Percentiles rank a stretch among this genome's conserved stretches.
Evolutionary conservation across 2,888 invertebrate genomes (phyloP).

Genomic region (Drosophila monieri): DNA sequence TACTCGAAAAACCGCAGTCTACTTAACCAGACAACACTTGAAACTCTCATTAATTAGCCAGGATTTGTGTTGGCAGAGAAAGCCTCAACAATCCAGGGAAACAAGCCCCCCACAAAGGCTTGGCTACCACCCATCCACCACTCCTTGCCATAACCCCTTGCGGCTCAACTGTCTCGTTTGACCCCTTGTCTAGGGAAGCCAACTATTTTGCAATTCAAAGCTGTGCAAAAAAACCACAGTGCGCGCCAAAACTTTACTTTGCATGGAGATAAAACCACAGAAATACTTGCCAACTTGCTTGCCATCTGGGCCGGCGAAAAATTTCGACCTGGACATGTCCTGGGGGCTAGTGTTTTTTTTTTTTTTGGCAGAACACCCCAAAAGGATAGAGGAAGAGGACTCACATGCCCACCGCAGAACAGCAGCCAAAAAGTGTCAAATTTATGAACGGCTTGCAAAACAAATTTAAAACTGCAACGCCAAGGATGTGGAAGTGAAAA

Average conservation of each 20-base stretch:
- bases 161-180: constrained; percentile 4
- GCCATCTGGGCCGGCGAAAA: constrained; percentile 11
- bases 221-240: constrained; percentile 52
- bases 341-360: background rate
- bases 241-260: constrained; percentile 66
- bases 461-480: constrained; percentile 60
- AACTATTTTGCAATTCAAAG: constrained; percentile 40
- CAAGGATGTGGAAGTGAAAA: constrained; percentile 4
- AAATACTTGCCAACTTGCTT: constrained; percentile 68
- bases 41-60: constrained; percentile 46
- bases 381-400: background rate
- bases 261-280: constrained; percentile 74
- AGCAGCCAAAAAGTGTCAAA: constrained; percentile 74
- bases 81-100: constrained; percentile 27
- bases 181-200: constrained; percentile 1
- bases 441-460: constrained; percentile 76
- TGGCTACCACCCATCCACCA: background rate
- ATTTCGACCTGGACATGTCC: constrained; percentile 25
- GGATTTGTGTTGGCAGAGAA: constrained; percentile 26
- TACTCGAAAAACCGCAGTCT: constrained; percentile 13
- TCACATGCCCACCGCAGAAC: constrained; percentile 19
- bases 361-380: constrained; percentile 15
- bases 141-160: background rate
- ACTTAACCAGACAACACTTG: constrained; percentile 18
- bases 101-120: constrained; percentile 12